Base-by-base conservation (phyloP, 2,113 vertebrate genomes). In the Megalops atlanticus region DNA sequence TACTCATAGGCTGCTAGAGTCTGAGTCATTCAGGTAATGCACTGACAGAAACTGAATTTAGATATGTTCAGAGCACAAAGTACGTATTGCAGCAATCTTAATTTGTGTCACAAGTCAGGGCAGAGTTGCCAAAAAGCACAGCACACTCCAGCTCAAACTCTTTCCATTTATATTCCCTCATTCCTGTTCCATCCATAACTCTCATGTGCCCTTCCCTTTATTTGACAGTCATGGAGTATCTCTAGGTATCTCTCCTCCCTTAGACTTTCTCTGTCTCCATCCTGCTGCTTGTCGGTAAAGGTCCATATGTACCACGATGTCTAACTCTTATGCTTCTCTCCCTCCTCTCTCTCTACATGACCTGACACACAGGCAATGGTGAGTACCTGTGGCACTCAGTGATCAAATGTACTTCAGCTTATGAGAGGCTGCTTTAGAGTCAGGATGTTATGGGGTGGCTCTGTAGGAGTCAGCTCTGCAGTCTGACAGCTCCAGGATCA, bases 341-440 rank as follows among this genome's bases (percentile, higher is more conserved):
- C 47, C 24, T 79, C 71, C 39, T 31, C 35, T 45, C 38, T 18
- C 40, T 81, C 24, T 10, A 38, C 24, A 74, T 24, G 5, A 3
- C 36, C 39, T 77, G 76, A 81, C 49, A 49, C 76, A 92, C 79
- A 94, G 93, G 93, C 93, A 40, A 94, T 94, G 93, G 93, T 94
- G 87, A 93, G 93, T 91, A 83, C 10, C 36, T 31, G 18, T 5
- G 39, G 0, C 15, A 33, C 12, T n/a, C 31, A n/a, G 15, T 10
- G 68, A 36, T 40, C 18, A 64, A 31, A 49, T 64, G n/a, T n/a
- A n/a, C n/a, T n/a, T n/a, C n/a, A n/a, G n/a, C n/a, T n/a, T n/a
- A n/a, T n/a, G n/a, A n/a, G n/a, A n/a, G n/a, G n/a, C n/a, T n/a
- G n/a, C n/a, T n/a, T n/a, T n/a, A n/a, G n/a, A n/a, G n/a, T n/a